A percentile compares a stretch with the other conserved stretches of the same genome.
Conservation (phyloP, 2,113 vertebrate genomes). For the Rhinopithecus roxellana region DNA sequence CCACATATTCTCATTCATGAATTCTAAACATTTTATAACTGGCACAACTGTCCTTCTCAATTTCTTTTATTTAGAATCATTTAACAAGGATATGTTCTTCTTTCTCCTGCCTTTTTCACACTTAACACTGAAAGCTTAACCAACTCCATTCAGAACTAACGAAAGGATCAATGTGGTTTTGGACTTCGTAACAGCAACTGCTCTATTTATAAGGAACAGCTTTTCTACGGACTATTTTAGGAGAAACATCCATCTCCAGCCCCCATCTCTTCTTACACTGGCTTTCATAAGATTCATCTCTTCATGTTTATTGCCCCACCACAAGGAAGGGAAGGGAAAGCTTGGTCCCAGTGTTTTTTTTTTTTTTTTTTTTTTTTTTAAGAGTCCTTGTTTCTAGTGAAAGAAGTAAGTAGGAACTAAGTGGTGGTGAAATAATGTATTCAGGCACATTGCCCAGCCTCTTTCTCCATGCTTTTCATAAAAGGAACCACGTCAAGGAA, state of each 20-base stretch:
- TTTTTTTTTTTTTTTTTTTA: neutral
- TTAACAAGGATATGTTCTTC: conserved; percentile 78
- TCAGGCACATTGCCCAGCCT: conserved; percentile 51
- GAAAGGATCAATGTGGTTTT: conserved; percentile 72
- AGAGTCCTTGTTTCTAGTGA: conserved; percentile 44
- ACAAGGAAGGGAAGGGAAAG: conserved; percentile 36
- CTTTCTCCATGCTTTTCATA: conserved; percentile 58
- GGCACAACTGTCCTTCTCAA: conserved; percentile 76
- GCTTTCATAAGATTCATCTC: conserved; percentile 73
- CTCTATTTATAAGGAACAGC: conserved; percentile 57
- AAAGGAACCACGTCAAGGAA: conserved; percentile 59
- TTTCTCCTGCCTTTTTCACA: conserved; percentile 79
- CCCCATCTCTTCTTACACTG: conserved; percentile 49
- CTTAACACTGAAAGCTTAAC: conserved; percentile 77
- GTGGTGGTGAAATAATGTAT: conserved; percentile 57
- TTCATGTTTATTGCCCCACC: conserved; percentile 55
- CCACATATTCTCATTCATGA: conserved; percentile 80
- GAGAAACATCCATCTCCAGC: conserved; percentile 41
- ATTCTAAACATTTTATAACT: conserved; percentile 80
- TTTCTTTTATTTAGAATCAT: conserved; percentile 81
- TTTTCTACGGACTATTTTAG: conserved; percentile 40
- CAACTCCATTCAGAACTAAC: conserved; percentile 72
- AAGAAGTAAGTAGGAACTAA: conserved; percentile 51
- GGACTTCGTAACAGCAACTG: conserved; percentile 61
- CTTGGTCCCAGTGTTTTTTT: neutral